Evolutionary conservation across 2,797 vertebrate genomes (phyloP), one percentile per base, ranked within the genome.

Genomic region (Galaxias olidus): DNA sequence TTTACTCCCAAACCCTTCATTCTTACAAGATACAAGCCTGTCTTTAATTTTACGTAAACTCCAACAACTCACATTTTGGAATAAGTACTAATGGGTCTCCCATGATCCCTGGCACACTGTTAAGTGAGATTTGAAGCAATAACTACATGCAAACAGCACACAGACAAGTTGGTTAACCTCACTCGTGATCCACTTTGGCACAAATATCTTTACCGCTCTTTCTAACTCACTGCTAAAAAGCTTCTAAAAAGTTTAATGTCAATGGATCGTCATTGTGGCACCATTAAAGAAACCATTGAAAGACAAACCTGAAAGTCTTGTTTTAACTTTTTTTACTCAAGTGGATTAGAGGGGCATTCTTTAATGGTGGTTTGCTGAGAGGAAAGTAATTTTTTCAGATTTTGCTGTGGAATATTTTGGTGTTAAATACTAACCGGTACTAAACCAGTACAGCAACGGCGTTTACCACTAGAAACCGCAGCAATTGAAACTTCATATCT

Each of bases 21-120:
- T 79, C 77, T 78, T 44, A 67, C 64, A 64, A 82, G 73, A 79
- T 76, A 66, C 53, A 71, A 80, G 73, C 83, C 86, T 85, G 86
- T 71, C 66, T 88, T 88, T 87, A 80, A 88, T 91, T 89, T 86
- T 65, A 65, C 13, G 20, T 69, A 74, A 70, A 79, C 77, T 85
- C 82, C 64, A 68, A 84, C 72, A 72, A 69, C 77, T 78, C 64
- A 68, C 77, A 81, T 81, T 74, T 77, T 74, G 73, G 68, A 87
- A 84, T 71, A 80, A 84, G 59, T 76, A 72, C 79, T 84, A 88
- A 86, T 88, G 70, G 66, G 44, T 71, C 77, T 76, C 66, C 40
- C 66, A 80, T 78, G 74, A 73, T 77, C 41, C 48, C 60, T n/a
- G 44, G 45, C 71, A 47, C 72, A 60, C 77, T 10, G 41, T 73